Evolutionary conservation across 2,888 invertebrate species (phyloP).

Genomic region (Rugalucina vietnamica): DNA sequence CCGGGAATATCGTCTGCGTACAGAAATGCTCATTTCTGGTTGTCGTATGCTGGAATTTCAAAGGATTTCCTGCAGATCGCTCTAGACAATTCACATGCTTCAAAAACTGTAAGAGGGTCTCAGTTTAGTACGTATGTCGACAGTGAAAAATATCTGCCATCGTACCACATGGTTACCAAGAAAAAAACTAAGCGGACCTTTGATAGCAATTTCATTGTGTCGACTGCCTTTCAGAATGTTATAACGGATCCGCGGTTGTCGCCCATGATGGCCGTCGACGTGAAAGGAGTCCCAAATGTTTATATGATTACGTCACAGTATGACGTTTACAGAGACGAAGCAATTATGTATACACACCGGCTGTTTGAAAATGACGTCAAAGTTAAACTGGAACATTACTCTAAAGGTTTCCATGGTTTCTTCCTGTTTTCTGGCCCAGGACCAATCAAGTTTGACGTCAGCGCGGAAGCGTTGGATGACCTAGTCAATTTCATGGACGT

Average conservation of each 20-base stretch:
- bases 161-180: conserved; percentile 64
- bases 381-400: conserved; percentile 76
- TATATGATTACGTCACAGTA: conserved; percentile 83
- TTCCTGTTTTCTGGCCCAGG: conserved; percentile 73
- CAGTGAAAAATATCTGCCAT: conserved; percentile 64
- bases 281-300: conserved; percentile 78
- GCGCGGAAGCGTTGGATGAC: conserved; percentile 66
- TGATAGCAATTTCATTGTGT: conserved; percentile 50
- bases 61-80: conserved; percentile 57
- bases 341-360: conserved; percentile 81
- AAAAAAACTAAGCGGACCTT: conserved; percentile 51
- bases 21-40: conserved; percentile 70
- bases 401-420: conserved; percentile 77
- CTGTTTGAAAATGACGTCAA: conserved; percentile 75
- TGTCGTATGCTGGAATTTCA: conserved; percentile 68
- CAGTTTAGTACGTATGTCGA: conserved; percentile 59
- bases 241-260: conserved; percentile 74
- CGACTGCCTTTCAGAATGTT: conserved; percentile 59
- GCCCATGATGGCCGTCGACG: conserved; percentile 80
- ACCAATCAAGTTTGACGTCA: conserved; percentile 66
- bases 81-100: conserved; percentile 68
- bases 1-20: conserved; percentile 73
- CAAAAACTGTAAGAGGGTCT: conserved; percentile 48
- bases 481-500: conserved; percentile 62
- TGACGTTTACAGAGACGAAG: conserved; percentile 84